These are phyloP conservation scores for Flabesymbios commensalis DNA, from an alignment of 2,888 invertebrate genomes.

Conservation along the genomic window DNA sequence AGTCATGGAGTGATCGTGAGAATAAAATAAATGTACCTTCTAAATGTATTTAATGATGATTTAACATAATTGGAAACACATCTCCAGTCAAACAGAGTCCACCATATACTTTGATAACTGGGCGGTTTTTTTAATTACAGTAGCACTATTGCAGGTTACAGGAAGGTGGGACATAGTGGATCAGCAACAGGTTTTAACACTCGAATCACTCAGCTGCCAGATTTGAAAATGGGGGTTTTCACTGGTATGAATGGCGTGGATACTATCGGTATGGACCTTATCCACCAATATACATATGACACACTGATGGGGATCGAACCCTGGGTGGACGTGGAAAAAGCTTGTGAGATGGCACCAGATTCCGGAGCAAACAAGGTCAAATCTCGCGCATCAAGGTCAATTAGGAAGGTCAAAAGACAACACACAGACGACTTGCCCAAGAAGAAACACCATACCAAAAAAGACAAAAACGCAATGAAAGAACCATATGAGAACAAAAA, in stretches of 20 bases:
- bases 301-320: slow-evolving; percentile 4
- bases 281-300: neutral
- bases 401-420: too few species aligned
- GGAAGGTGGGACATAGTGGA: neutral
- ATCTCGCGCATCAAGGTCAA: too few species aligned
- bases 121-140: too few species aligned
- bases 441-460: too few species aligned
- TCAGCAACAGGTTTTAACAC: neutral
- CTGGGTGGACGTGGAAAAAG: neutral
- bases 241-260: neutral
- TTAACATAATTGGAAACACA: too few species aligned
- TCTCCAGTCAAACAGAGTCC: too few species aligned
- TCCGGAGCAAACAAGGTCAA: neutral
- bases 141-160: slow-evolving; percentile 6
- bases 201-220: neutral
- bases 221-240: neutral
- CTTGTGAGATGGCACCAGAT: too few species aligned
- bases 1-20: too few species aligned
- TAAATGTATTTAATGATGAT: too few species aligned
- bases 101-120: too few species aligned
- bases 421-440: too few species aligned
- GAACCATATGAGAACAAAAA: neutral
- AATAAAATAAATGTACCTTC: too few species aligned
- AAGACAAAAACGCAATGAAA: neutral
- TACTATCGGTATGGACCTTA: neutral